Base-by-base conservation (phyloP, 1,140 invertebrate genomes). In the Helicoverpa zea region DNA sequence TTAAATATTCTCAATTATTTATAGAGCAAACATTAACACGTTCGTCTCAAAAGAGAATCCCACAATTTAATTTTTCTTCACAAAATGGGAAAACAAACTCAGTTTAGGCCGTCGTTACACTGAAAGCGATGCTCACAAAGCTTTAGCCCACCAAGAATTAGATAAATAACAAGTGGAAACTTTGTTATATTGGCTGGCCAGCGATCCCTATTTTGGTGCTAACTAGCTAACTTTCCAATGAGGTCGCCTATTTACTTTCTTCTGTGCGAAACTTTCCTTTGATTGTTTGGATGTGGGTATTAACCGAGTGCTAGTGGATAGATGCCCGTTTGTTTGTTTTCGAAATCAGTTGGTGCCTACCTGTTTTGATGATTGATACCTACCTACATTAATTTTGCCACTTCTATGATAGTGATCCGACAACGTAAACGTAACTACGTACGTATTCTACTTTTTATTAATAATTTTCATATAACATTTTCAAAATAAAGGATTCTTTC, bases 111-210 rank as follows among this genome's bases (percentile, higher is more conserved):
- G n/a, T 23, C 49, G 49, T 14, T 70, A 61, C 49, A 52, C 12
- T 51, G 51, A 51, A 68, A 68, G 70, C 68, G 47, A 58, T 1
- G 14, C 64, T 54, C 58, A 49, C 63, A 47, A 49, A 14, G 35
- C 66, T 63, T 43, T 47, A 66, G 63, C 47, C 43, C 63, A 16
- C 63, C 43, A 66, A n/a, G 79, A 76, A 86, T 86, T 86, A 86
- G 84, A 86, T 82, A 86, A 84, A 86, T 84, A 86, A 78, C 81
- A 84, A 86, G 83, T 81, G 9, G 51, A 14, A 85, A 84, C 75
- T 84, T 84, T 81, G 84, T 81, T 85, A 81, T 85, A 85, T 85
- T 86, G 83, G 84, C 13, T 54, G 66, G 49, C 16, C 66, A 29
- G 47, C 49, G 49, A 70, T 70, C 66, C 66, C 66, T 70, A 54